Conservation (phyloP, 1,140 invertebrate species). For the Ditylenchus dipsaci region DNA sequence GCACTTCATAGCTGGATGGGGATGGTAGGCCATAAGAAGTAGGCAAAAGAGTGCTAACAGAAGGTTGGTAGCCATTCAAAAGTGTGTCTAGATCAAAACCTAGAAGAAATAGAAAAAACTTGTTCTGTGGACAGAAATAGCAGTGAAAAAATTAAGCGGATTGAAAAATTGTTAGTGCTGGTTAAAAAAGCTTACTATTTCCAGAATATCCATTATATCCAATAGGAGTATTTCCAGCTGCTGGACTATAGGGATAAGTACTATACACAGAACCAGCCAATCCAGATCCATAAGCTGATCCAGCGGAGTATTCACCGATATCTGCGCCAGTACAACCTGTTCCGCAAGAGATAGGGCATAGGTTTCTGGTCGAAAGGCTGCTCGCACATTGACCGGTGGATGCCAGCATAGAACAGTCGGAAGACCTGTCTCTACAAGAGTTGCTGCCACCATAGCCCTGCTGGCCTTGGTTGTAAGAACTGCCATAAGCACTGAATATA, state of each 20-base stretch:
- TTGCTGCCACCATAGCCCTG: not conserved
- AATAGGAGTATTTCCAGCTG: no score
- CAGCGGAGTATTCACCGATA: not conserved
- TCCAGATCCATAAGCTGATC: not conserved
- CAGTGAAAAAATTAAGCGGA: no score
- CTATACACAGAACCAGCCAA: not conserved
- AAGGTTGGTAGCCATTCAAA: no score
- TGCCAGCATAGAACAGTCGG: constrained; percentile 16
- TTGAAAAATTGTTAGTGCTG: no score
- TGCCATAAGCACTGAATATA: not conserved
- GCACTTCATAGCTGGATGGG: not conserved
- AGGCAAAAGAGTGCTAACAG: not conserved
- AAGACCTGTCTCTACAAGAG: constrained; percentile 10
- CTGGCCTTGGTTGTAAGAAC: not conserved
- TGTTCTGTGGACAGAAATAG: no score
- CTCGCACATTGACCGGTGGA: constrained; percentile 19
- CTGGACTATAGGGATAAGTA: not conserved
- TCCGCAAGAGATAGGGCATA: constrained; percentile 19
- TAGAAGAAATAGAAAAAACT: no score
- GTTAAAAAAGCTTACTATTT: no score
- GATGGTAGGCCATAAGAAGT: not conserved
- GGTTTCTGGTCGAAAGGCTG: constrained; percentile 5
- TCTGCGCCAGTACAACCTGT: constrained; percentile 5
- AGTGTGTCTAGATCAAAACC: no score
- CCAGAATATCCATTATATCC: no score